Percentiles rank a stretch among this genome's conserved stretches.
phyloP scores from a whole-genome alignment of 2,113 vertebrate genomes.

The Microtus pennsylvanicus region DNA sequence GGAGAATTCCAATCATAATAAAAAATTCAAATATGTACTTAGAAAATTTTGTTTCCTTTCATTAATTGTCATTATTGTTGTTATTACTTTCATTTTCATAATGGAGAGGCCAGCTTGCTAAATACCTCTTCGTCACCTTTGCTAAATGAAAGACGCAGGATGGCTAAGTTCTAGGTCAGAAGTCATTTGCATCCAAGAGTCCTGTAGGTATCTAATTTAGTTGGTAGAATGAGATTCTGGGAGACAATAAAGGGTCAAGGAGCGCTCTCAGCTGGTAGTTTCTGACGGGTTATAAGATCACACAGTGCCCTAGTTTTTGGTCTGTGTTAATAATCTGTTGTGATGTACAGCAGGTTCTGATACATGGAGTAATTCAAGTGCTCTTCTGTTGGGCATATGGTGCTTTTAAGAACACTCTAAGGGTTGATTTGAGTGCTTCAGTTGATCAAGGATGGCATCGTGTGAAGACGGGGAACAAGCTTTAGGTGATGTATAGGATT shows the following conservation, averaged over 20 bases:
- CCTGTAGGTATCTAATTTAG: slow-evolving; percentile 42
- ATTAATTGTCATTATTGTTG: background rate
- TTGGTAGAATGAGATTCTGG: slow-evolving; percentile 56
- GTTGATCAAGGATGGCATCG: slow-evolving; percentile 70
- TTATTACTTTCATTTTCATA: slow-evolving; percentile 1
- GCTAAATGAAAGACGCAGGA: slow-evolving; percentile 53
- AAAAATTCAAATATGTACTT: slow-evolving; percentile 35
- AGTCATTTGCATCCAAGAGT: slow-evolving; percentile 61
- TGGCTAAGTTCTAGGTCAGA: slow-evolving; percentile 55
- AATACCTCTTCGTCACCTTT: background rate
- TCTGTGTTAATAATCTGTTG: slow-evolving; percentile 73
- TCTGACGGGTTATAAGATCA: slow-evolving; percentile 63
- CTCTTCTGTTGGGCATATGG: slow-evolving; percentile 76
- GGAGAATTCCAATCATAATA: background rate
- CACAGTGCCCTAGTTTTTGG: slow-evolving; percentile 59
- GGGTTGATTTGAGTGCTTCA: slow-evolving; percentile 69
- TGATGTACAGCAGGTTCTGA: slow-evolving; percentile 65
- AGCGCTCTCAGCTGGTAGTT: slow-evolving; percentile 53
- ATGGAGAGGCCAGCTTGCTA: background rate
- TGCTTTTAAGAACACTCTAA: slow-evolving; percentile 78
- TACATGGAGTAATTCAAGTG: slow-evolving; percentile 68
- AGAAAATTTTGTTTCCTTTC: slow-evolving; percentile 6
- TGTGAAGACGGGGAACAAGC: slow-evolving; percentile 74
- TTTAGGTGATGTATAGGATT: slow-evolving; percentile 64
- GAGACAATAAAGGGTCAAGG: slow-evolving; percentile 13